Conservation (phyloP, 2,797 vertebrate genomes). For the Leucoraja ocellata region DNA sequence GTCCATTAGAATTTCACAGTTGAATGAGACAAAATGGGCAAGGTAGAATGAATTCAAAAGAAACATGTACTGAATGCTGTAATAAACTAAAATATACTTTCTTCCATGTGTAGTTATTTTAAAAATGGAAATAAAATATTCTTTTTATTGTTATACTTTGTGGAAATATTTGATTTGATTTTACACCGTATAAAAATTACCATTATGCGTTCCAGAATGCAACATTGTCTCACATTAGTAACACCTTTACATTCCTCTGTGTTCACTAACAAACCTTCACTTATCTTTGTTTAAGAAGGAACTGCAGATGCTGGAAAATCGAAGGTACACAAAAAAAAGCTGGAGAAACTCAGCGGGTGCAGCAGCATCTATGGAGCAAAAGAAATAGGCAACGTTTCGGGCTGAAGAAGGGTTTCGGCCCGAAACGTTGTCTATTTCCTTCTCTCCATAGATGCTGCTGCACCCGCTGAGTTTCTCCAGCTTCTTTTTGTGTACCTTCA, state of each 20-base stretch:
- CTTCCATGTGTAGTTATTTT: neutral
- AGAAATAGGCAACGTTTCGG: too few relatives aligned
- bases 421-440: too few relatives aligned
- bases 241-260: neutral
- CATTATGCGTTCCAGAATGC: neutral
- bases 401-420: too few relatives aligned
- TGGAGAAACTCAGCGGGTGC: too few relatives aligned
- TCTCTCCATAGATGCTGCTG: too few relatives aligned
- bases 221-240: neutral
- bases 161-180: neutral
- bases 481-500: too few relatives aligned
- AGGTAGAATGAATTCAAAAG: neutral
- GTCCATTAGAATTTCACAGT: neutral
- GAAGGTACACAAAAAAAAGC: too few relatives aligned
- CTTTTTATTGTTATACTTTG: neutral
- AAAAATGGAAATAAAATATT: neutral
- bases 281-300: too few relatives aligned
- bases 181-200: neutral
- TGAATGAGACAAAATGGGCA: conserved; percentile 1
- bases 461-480: too few relatives aligned
- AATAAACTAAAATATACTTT: neutral
- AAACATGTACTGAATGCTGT: neutral
- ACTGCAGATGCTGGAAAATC: too few relatives aligned
- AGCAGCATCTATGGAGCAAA: too few relatives aligned
- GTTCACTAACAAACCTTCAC: neutral